Base-by-base conservation (phyloP, 53 echinoderm and acorn worm genomes). In the Patiria pectinifera region DNA sequence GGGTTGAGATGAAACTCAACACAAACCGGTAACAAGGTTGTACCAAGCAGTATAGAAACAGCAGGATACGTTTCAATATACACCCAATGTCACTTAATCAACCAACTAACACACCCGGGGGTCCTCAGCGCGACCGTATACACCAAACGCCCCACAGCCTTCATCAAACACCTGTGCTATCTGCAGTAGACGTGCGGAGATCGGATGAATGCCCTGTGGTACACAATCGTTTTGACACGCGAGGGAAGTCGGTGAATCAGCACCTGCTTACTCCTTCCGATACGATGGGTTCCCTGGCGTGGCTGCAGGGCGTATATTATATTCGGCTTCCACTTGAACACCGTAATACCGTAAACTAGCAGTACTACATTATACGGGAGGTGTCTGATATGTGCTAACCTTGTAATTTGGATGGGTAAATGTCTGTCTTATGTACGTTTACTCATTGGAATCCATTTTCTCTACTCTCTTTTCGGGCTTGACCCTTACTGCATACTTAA, bases 121-220 rank as follows among this genome's bases (percentile, higher is more conserved):
- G 74, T 35, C 7, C 58, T 2, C 22, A 69, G 21, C 70, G 46
- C 80, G 80, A 45, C 47, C 78, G 78, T 78, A 9, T 78, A 45
- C 24, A 24, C 18, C 74, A 79, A 2, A 6, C 11, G 1, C 16
- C 87, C 61, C 4, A n/a, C 77, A 88, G 88, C 61, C 62, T 88
- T 88, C 78, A 88, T 88, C 88, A 15, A 21, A 21, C 45, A 62
- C 88, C 43, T 88, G 61, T 88, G 88, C 88, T 88, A 62, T 78
- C 88, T 88, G 53, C 87, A 3, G 58, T 87, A 87, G 87, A 88
- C 78, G 86, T 72, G 6, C 21, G 21, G 25, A 16, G 24, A 9
- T 4, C 18, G 18, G 35, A 18, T 44, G 86, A 49, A 76, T 15
- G 59, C 76, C 35, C 58, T 74, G 6, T 35, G 43, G 63, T 84